A percentile compares a stretch with the other conserved stretches of the same genome.
These are phyloP conservation scores for Drosophila mojavensis DNA, from an alignment of 1,140 invertebrate genomes.

Conservation along the genomic window DNA sequence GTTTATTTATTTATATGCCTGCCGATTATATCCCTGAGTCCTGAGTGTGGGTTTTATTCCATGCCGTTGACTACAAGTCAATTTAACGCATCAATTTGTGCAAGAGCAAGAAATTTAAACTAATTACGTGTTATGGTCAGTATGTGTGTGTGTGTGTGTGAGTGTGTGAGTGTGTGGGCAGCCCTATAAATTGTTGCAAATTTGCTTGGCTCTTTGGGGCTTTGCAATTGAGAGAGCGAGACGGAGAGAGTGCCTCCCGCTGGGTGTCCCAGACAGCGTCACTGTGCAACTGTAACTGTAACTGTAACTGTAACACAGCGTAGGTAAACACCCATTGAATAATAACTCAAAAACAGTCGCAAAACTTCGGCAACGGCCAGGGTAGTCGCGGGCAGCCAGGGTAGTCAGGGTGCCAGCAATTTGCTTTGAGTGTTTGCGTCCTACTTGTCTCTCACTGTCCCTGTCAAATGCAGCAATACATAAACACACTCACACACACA, in stretches of 20 bases:
- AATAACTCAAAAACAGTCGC: constrained; percentile 80
- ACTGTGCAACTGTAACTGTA: background rate
- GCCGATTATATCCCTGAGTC: constrained; percentile 26
- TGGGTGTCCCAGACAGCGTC: constrained; percentile 56
- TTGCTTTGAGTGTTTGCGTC: constrained; percentile 70
- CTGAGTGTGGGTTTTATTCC: constrained; percentile 13
- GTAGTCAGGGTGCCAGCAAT: constrained; percentile 50
- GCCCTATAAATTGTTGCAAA: constrained; percentile 64
- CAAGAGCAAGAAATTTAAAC: constrained; percentile 9
- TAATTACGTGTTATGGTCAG: constrained; percentile 22
- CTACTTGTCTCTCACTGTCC: constrained; percentile 52
- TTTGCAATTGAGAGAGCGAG: constrained; percentile 60
- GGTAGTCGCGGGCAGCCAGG: constrained; percentile 23
- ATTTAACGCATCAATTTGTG: constrained; percentile 63
- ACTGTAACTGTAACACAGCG: constrained; percentile 17
- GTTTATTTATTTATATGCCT: constrained; percentile 68
- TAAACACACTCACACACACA: constrained; percentile 32
- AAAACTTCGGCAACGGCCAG: constrained; percentile 34
- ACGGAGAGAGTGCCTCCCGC: constrained; percentile 66
- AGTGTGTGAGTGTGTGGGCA: too few species aligned
- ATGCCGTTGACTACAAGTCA: constrained; percentile 29
- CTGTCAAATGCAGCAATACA: constrained; percentile 64
- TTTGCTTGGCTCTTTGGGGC: constrained; percentile 15
- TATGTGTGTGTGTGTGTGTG: background rate
- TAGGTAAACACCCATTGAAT: constrained; percentile 58